Conservation (phyloP, 2,888 invertebrate genomes). For the Muschampia plurimacula region DNA sequence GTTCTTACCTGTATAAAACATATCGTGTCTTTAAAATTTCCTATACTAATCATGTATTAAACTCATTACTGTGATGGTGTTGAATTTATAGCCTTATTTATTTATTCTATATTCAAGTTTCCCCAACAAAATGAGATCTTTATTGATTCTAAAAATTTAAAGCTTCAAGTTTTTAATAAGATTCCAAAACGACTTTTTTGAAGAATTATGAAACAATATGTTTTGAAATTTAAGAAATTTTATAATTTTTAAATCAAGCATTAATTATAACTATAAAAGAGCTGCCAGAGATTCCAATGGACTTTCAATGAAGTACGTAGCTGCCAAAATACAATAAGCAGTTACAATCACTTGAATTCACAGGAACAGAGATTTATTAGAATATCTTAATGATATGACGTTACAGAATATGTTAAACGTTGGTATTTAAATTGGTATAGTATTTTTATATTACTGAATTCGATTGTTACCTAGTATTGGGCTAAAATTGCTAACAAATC, state of each 20-base stretch:
- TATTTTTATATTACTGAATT: constrained; percentile 8
- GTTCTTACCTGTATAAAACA: too few species aligned
- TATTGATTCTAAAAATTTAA: too few species aligned
- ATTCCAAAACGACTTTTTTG: too few species aligned
- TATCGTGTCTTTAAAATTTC: too few species aligned
- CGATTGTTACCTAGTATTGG: constrained; percentile 17
- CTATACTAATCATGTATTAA: too few species aligned
- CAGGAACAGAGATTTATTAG: not conserved
- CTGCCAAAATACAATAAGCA: not conserved
- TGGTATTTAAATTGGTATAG: not conserved
- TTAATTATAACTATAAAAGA: not conserved
- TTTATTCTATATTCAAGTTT: too few species aligned
- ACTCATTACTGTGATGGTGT: too few species aligned
- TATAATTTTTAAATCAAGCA: not conserved
- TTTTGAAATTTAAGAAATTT: too few species aligned
- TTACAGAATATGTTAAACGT: constrained; percentile 4
- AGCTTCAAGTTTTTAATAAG: too few species aligned
- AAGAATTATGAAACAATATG: too few species aligned
- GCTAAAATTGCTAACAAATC: constrained; percentile 23
- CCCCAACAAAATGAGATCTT: too few species aligned
- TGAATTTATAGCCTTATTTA: too few species aligned
- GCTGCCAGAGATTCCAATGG: not conserved
- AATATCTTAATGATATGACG: constrained; percentile 22
- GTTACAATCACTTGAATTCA: not conserved
- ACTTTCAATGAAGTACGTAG: not conserved